Evolutionary conservation across 1,140 invertebrate genomes (phyloP), one percentile per base, ranked within the genome.

Genomic region (Drosophila busckii): DNA sequence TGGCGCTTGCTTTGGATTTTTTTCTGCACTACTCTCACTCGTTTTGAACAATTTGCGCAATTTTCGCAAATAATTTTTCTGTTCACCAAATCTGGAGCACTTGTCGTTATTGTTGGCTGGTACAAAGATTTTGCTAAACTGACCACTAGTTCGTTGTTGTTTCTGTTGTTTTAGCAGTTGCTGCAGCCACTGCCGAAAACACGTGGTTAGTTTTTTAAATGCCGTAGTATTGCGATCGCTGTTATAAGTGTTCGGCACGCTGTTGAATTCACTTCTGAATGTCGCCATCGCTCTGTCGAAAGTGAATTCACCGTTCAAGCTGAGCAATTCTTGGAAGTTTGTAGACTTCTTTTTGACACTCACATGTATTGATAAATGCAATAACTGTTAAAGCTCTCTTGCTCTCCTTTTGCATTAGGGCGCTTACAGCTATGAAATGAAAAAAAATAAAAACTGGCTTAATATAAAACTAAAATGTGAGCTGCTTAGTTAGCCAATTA

Each of bases 191-290:
- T 83, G 60, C 12, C 76, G 53, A 29, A 84, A 83, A 64, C 82
- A 85, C 82, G 82, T 85, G 82, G 82, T 82, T 42, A 85, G 40
- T 10, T 63, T 69, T 38, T 78, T 66, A 20, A 85, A 56, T 48
- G 63, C 64, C 66, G 50, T 65, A 85, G 59, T n/a, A n/a, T n/a
- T n/a, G 50, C 61, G 46, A 25, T 52, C 25, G 32, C 28, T 35
- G 45, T 38, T 40, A 34, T 52, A 48, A 67, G 62, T 75, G 69
- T 55, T 70, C 70, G 70, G 73, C 65, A 82, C 67, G 75, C 82
- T 83, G 61, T 71, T 60, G 31, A 62, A 84, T 54, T 84, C 76
- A 52, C 67, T 78, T 85, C 67, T 82, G 64, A 82, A 58, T 60
- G 70, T 58, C 64, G 56, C 75, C 75, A 82, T 82, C 58, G 76